Evolutionary conservation across 2,797 vertebrate species (phyloP), one percentile per base, ranked within the genome.

Genomic region (Sparidentex hasta): DNA sequence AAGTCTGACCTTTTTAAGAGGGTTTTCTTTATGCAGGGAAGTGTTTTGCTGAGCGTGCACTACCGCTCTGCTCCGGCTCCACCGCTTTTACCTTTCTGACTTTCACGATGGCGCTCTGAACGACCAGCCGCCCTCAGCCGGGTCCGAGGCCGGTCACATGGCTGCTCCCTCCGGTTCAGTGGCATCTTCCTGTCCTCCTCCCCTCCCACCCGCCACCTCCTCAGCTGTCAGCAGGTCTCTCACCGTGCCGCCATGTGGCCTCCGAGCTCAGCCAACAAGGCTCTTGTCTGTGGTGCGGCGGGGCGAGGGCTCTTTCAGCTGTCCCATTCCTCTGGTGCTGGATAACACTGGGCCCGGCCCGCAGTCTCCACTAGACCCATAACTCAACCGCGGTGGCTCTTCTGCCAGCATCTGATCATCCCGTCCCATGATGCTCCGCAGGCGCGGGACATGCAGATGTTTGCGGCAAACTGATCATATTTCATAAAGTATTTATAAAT

Each of bases 311-410:
- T 78, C 84, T 81, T 83, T 91, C 94, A 95, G 95, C 95, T 95
- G 94, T 94, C 92, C 93, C 93, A 94, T 94, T 95, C 93, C 92
- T 85, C 87, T 74, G 92, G 90, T 92, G 90, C 92, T 82, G 86
- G 86, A 87, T 93, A 82, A 92, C 93, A 85, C 82, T 69, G 84
- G 82, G 82, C 83, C 83, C 77, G 67, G 84, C 90, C 84, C 16
- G 8, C 65, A 75, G 91, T 73, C 92, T 93, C 92, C 90, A 89
- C 71, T 67, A 41, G 46, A 75, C 80, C 86, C 86, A 92, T 94
- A 93, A 93, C 83, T 93, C 89, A 89, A n/a, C 11, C 25, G 5
- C 43, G 61, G 67, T 75, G 76, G 79, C 79, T 70, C 52, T 66
- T 64, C 67, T 88, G 83, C 81, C 74, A 78, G 76, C 75, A n/a